Conservation (phyloP, 2,888 invertebrate species). For the Schizotus pectinicornis region DNA sequence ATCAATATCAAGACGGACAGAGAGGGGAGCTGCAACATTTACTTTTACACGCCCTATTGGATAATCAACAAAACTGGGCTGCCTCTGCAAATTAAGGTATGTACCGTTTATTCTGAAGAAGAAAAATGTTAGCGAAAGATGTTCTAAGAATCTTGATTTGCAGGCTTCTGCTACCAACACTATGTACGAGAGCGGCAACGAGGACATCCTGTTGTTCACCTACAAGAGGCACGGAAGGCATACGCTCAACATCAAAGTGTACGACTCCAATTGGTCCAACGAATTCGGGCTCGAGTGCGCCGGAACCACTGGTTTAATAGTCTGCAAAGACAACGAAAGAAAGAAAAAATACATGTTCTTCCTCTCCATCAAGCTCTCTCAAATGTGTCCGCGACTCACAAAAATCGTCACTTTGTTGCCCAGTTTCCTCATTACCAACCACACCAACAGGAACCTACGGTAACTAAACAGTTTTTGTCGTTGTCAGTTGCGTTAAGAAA, state of each 20-base stretch:
- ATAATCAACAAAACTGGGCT: conserved; percentile 87
- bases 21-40: conserved; percentile 68
- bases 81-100: conserved; percentile 78
- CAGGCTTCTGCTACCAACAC: conserved; percentile 70
- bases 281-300: conserved; percentile 72
- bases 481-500: not conserved
- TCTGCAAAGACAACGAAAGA: conserved; percentile 74
- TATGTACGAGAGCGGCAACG: conserved; percentile 62
- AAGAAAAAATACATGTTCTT: conserved; percentile 76
- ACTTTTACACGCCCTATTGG: conserved; percentile 85
- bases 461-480: conserved; percentile 26
- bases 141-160: conserved; percentile 20
- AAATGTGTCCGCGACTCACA: conserved; percentile 75
- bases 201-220: conserved; percentile 75
- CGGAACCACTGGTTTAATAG: conserved; percentile 77
- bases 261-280: conserved; percentile 71
- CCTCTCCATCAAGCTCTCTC: conserved; percentile 71
- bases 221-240: conserved; percentile 63
- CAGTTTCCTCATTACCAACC: conserved; percentile 79
- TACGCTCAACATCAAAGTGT: conserved; percentile 63
- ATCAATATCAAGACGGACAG: conserved; percentile 72
- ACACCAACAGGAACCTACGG: conserved; percentile 64
- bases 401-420: conserved; percentile 81
- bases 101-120: not conserved
- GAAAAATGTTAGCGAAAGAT: not conserved